Conservation (phyloP, 2,888 invertebrate species). For the Abrostola tripartita region DNA sequence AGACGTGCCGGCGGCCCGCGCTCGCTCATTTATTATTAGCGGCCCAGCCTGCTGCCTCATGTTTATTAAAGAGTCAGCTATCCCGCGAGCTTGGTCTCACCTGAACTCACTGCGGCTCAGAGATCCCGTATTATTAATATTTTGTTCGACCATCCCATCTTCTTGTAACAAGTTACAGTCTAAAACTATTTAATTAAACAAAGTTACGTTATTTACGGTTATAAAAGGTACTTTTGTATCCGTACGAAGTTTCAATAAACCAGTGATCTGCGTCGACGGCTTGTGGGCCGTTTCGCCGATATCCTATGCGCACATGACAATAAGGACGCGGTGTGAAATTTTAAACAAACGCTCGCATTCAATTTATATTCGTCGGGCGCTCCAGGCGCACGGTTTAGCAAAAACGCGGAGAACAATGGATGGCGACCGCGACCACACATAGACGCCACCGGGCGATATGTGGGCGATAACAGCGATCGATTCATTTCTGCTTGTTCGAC, state of each 20-base stretch:
- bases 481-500: slow-evolving; percentile 58
- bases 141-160: slow-evolving; percentile 39
- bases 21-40: slow-evolving; percentile 77
- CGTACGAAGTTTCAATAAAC: slow-evolving; percentile 30
- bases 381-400: slow-evolving; percentile 66
- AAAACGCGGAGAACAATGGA: slow-evolving; percentile 63
- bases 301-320: slow-evolving; percentile 62
- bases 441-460: slow-evolving; percentile 53
- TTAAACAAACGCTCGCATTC: slow-evolving; percentile 73
- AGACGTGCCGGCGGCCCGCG: slow-evolving; percentile 56
- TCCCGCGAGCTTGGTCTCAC: slow-evolving; percentile 67
- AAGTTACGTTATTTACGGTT: slow-evolving; percentile 18
- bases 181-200: slow-evolving; percentile 15
- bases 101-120: slow-evolving; percentile 62
- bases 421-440: slow-evolving; percentile 59
- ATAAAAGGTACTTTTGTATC: slow-evolving; percentile 4
- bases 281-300: slow-evolving; percentile 57
- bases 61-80: slow-evolving; percentile 74
- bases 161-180: slow-evolving; percentile 23
- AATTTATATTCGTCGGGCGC: slow-evolving; percentile 74
- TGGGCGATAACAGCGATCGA: slow-evolving; percentile 78
- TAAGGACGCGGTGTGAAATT: slow-evolving; percentile 69
- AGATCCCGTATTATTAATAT: slow-evolving; percentile 63
- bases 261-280: slow-evolving; percentile 44
- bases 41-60: slow-evolving; percentile 69